A percentile compares a stretch with the other conserved stretches of the same genome.
Conservation (phyloP, 2,113 vertebrate genomes). For the Petrocephalus microphthalmus region DNA sequence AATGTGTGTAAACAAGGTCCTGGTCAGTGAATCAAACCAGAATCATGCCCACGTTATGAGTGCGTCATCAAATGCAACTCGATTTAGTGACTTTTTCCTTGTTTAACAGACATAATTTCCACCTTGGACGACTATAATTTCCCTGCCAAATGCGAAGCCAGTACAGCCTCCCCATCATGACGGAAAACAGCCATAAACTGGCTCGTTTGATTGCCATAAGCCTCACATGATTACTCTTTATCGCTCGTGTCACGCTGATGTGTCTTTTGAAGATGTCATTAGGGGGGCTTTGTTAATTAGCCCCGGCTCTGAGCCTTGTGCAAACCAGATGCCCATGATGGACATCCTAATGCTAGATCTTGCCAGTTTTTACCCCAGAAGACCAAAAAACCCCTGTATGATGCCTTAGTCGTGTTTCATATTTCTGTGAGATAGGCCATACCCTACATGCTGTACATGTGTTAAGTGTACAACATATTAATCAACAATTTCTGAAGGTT, state of each 20-base stretch:
- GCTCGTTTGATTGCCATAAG: slow-evolving; percentile 37
- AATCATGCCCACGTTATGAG: background rate
- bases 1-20: background rate
- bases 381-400: background rate
- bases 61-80: background rate
- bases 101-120: slow-evolving; percentile 19
- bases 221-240: slow-evolving; percentile 44
- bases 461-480: background rate
- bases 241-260: slow-evolving; percentile 36
- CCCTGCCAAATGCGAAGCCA: background rate
- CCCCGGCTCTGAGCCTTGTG: slow-evolving; percentile 28
- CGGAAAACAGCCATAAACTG: slow-evolving; percentile 29
- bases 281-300: slow-evolving; percentile 36
- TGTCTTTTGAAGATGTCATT: slow-evolving; percentile 38
- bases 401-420: background rate
- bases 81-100: slow-evolving; percentile 40
- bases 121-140: background rate
- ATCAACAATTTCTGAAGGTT: background rate
- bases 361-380: too few relatives aligned
- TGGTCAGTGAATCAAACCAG: background rate
- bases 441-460: background rate
- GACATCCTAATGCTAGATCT: background rate
- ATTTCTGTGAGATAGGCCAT: background rate
- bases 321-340: slow-evolving; percentile 15
- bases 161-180: background rate